Conservation (phyloP, 2,797 vertebrate species). For the Muscicapa striata region DNA sequence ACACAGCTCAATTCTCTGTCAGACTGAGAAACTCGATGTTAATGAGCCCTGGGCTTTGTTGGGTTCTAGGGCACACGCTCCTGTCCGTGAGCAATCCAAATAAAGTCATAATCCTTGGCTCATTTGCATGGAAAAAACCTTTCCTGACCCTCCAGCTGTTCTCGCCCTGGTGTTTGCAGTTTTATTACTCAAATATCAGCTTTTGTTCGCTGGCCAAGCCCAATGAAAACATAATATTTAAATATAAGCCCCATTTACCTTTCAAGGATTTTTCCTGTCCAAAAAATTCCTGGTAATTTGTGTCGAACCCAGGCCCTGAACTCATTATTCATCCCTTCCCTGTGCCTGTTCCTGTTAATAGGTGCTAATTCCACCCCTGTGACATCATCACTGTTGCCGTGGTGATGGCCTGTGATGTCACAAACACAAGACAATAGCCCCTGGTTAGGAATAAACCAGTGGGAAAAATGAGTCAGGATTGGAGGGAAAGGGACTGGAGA, state of each 20-base stretch:
- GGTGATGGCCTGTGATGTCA: slow-evolving; percentile 62
- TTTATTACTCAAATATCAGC: slow-evolving; percentile 58
- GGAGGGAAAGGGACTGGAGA: neutral
- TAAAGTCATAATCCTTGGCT: slow-evolving; percentile 50
- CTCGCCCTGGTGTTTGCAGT: slow-evolving; percentile 47
- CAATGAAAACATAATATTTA: slow-evolving; percentile 70
- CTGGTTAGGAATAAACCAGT: neutral
- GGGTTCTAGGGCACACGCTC: neutral
- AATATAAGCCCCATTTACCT: slow-evolving; percentile 71
- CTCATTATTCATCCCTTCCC: slow-evolving; percentile 60
- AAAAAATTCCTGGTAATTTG: slow-evolving; percentile 62
- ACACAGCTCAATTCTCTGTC: neutral
- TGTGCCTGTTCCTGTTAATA: neutral
- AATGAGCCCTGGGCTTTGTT: neutral
- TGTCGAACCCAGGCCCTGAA: neutral
- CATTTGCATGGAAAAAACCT: slow-evolving; percentile 56
- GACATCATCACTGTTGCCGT: slow-evolving; percentile 48
- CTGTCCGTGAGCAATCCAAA: neutral
- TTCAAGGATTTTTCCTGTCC: slow-evolving; percentile 70
- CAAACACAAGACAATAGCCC: slow-evolving; percentile 58
- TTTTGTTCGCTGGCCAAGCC: slow-evolving; percentile 53
- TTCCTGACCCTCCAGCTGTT: slow-evolving; percentile 64
- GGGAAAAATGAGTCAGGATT: slow-evolving; percentile 33
- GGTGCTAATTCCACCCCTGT: slow-evolving; percentile 56
- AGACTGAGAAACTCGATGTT: neutral